Percentiles rank a stretch among this genome's conserved stretches.
These are phyloP conservation scores for Caenorhabditis tropicalis DNA, from an alignment of 1,140 invertebrate species.

Conservation along the genomic window DNA sequence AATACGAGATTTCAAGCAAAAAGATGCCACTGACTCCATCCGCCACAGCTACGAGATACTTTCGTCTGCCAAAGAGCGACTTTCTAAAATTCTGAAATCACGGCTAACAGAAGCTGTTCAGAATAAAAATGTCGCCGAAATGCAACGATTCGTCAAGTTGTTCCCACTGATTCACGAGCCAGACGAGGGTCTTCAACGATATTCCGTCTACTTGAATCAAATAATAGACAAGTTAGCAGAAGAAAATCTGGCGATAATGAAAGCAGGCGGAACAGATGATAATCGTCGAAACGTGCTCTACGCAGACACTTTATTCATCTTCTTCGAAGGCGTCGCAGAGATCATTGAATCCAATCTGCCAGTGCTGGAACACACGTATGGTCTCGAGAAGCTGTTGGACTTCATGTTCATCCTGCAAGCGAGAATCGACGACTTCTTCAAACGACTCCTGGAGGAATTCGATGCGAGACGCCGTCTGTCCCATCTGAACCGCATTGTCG, in stretches of 20 bases:
- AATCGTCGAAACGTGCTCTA: constrained; percentile 81
- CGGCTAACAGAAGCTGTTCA: constrained; percentile 91
- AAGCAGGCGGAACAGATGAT: constrained; percentile 75
- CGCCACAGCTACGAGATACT: constrained; percentile 77
- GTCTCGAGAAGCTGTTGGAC: constrained; percentile 73
- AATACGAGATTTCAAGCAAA: constrained; percentile 73
- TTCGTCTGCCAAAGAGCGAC: constrained; percentile 83
- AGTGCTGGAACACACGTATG: constrained; percentile 91
- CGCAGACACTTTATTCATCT: constrained; percentile 82
- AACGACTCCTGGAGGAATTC: constrained; percentile 72
- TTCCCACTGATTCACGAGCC: constrained; percentile 93
- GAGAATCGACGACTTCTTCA: constrained; percentile 76
- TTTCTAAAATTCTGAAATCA: constrained; percentile 80
- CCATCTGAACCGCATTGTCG: constrained; percentile 78
- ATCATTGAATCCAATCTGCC: constrained; percentile 90
- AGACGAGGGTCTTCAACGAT: constrained; percentile 86
- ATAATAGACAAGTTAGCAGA: constrained; percentile 71
- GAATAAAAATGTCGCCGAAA: constrained; percentile 83
- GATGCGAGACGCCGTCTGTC: constrained; percentile 85
- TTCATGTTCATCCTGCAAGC: constrained; percentile 67
- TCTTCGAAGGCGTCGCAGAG: constrained; percentile 87
- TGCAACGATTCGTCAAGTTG: constrained; percentile 80
- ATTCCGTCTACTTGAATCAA: constrained; percentile 86
- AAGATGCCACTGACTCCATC: constrained; percentile 64
- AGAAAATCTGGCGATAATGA: constrained; percentile 76